Evolutionary conservation across 2,797 vertebrate species (phyloP).

Genomic region (Mastacembelus armatus): DNA sequence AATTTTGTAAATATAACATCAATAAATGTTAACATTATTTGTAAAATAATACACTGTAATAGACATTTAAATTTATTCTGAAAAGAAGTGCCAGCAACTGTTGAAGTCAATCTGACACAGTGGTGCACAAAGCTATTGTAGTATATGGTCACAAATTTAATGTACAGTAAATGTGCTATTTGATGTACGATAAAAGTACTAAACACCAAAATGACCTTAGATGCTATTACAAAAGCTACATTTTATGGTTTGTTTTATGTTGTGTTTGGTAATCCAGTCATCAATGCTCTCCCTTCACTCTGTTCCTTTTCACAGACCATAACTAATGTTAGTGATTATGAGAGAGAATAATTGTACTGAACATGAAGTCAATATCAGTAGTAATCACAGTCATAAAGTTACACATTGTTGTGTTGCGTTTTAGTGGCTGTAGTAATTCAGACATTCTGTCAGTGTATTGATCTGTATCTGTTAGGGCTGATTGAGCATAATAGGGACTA

Average conservation of each 20-base stretch:
- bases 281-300: background rate
- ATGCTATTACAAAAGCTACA: background rate
- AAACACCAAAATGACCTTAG: background rate
- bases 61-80: background rate
- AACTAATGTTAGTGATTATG: conserved; percentile 65
- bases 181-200: background rate
- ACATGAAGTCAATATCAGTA: conserved; percentile 66
- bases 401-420: conserved; percentile 59
- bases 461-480: conserved; percentile 71
- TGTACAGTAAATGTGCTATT: no score
- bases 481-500: conserved; percentile 72
- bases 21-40: background rate
- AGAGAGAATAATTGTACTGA: conserved; percentile 65
- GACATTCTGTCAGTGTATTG: conserved; percentile 60
- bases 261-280: conserved; percentile 14
- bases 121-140: background rate
- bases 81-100: background rate
- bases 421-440: conserved; percentile 61
- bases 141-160: background rate
- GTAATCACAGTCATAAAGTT: conserved; percentile 78
- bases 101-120: background rate
- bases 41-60: no score
- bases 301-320: conserved; percentile 32
- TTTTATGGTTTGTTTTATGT: conserved; percentile 8
- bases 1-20: background rate